These are phyloP conservation scores for Atethmia centrago DNA, from an alignment of 2,888 invertebrate species.

Conservation along the genomic window DNA sequence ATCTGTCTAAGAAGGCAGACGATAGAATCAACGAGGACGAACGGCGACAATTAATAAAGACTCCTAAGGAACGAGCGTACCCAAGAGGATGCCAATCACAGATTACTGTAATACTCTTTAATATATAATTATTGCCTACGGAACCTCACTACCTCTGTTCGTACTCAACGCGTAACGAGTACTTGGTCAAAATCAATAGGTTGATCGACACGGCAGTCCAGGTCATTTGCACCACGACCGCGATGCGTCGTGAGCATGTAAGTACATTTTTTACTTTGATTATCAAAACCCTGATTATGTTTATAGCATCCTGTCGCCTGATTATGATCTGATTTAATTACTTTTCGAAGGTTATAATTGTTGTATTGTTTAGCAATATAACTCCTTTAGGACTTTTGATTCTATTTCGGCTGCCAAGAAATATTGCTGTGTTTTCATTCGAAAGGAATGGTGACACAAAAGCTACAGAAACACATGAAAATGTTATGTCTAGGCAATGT, in stretches of 20 bases:
- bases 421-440: background rate
- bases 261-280: constrained; percentile 43
- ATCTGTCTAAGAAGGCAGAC: background rate
- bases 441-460: too few species aligned
- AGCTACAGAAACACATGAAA: too few species aligned
- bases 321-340: constrained; percentile 57
- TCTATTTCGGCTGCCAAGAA: background rate
- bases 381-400: too few species aligned
- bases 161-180: constrained; percentile 41
- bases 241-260: constrained; percentile 67
- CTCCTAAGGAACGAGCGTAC: background rate
- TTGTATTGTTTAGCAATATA: constrained; percentile 27
- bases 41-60: background rate
- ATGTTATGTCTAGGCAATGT: too few species aligned
- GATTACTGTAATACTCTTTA: background rate
- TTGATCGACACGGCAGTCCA: constrained; percentile 66
- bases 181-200: constrained; percentile 67
- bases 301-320: constrained; percentile 53
- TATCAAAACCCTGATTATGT: constrained; percentile 56
- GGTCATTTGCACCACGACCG: constrained; percentile 72
- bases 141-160: constrained; percentile 38
- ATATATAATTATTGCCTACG: constrained; percentile 17
- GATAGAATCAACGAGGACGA: background rate
- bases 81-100: background rate
- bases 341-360: constrained; percentile 45